Evolutionary conservation across 2,888 invertebrate genomes (phyloP).

Genomic region (Periphyllus acericola): DNA sequence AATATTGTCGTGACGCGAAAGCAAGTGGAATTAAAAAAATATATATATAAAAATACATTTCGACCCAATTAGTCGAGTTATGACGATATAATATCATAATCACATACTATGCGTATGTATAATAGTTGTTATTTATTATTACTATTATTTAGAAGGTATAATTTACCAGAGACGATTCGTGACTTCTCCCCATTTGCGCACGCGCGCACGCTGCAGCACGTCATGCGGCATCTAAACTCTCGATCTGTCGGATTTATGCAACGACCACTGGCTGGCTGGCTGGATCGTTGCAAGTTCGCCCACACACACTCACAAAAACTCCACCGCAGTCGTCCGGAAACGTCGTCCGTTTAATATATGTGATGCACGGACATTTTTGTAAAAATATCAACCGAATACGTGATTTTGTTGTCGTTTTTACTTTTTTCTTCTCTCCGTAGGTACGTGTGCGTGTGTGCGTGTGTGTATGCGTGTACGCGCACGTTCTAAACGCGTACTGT

Average conservation of each 20-base stretch:
- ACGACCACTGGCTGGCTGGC: background rate
- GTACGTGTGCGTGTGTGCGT: background rate
- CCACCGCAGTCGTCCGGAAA: conserved; percentile 1
- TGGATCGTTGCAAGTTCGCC: background rate
- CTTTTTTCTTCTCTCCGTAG: background rate
- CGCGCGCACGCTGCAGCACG: background rate
- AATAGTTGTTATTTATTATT: conserved; percentile 20
- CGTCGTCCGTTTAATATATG: background rate
- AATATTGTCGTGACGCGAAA: conserved; percentile 53
- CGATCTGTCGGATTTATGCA: conserved; percentile 45
- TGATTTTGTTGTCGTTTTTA: conserved; percentile 32
- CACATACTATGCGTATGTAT: background rate
- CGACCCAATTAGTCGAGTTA: conserved; percentile 55
- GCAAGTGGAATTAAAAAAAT: background rate
- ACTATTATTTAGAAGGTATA: conserved; percentile 34
- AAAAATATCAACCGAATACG: conserved; percentile 7
- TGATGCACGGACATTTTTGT: background rate
- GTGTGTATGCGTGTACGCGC: background rate
- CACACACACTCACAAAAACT: background rate
- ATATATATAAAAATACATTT: background rate
- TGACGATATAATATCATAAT: conserved; percentile 25
- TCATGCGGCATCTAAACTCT: background rate
- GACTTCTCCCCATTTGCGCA: conserved; percentile 23
- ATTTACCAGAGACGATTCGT: conserved; percentile 22
- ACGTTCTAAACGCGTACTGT: background rate